phyloP scores from a whole-genome alignment of 23 tunicate genomes.

The Ciona savignyi region DNA sequence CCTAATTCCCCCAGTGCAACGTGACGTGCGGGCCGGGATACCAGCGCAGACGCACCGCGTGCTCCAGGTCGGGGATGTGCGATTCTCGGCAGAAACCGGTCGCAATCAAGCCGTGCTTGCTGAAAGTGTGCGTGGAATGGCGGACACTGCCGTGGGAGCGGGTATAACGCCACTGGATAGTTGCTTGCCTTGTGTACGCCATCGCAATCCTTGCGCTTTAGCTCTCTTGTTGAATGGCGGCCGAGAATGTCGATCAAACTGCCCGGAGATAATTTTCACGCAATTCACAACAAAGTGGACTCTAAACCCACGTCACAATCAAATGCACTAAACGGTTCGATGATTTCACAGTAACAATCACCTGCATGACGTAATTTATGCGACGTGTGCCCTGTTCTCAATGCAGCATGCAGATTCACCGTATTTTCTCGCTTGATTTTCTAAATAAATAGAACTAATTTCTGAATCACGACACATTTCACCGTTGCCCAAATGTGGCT shows the following conservation, averaged over 20 bases:
- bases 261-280: no score
- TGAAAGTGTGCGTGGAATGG: slow-evolving; percentile 66
- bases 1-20: slow-evolving; percentile 45
- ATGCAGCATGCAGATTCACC: not conserved
- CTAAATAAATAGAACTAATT: not conserved
- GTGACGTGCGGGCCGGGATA: slow-evolving; percentile 64
- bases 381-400: not conserved
- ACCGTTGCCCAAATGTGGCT: not conserved
- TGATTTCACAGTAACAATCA: not conserved
- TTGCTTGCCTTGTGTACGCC: slow-evolving; percentile 1
- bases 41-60: slow-evolving; percentile 64
- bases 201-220: slow-evolving; percentile 2
- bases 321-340: no score
- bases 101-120: slow-evolving; percentile 33
- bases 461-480: not conserved
- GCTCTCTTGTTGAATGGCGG: not conserved
- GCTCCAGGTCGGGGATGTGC: slow-evolving; percentile 50
- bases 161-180: slow-evolving; percentile 19
- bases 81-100: slow-evolving; percentile 25
- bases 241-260: not conserved
- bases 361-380: not conserved
- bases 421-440: not conserved
- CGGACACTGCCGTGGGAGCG: slow-evolving; percentile 51
- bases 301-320: no score
- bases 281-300: no score